Evolutionary conservation across 2,113 vertebrate genomes (phyloP).

Genomic region (Holacanthus passer): DNA sequence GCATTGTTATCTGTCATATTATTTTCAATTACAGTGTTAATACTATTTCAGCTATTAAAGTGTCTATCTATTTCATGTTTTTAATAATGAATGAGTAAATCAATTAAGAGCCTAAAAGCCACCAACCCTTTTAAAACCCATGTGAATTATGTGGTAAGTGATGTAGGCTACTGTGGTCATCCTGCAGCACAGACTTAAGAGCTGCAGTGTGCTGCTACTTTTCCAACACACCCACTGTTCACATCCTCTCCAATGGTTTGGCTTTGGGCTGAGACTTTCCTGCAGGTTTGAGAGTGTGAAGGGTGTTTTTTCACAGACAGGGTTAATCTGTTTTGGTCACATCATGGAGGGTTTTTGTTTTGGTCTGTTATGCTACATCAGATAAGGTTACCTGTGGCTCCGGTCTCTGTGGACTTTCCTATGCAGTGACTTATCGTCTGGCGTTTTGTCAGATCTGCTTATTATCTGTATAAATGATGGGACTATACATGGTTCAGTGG

Average conservation of each 20-base stretch:
- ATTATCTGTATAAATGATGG: not conserved
- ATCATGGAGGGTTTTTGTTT: slow-evolving; percentile 34
- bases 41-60: not conserved
- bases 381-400: slow-evolving; percentile 18
- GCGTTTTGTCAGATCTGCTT: not conserved
- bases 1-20: not conserved
- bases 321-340: slow-evolving; percentile 54
- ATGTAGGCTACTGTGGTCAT: not conserved
- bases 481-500: too few species aligned
- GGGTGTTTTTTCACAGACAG: not conserved
- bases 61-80: not conserved
- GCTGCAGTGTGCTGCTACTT: slow-evolving; percentile 54
- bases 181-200: slow-evolving; percentile 20
- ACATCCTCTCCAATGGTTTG: slow-evolving; percentile 16
- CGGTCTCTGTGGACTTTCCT: not conserved
- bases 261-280: slow-evolving; percentile 53
- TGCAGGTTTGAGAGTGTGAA: slow-evolving; percentile 6
- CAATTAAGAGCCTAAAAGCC: not conserved
- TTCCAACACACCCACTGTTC: slow-evolving; percentile 46
- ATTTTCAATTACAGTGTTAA: not conserved
- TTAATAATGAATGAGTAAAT: slow-evolving; percentile 15
- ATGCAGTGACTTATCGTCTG: slow-evolving; percentile 1
- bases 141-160: slow-evolving; percentile 3
- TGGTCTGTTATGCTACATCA: not conserved
- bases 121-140: not conserved